phyloP scores from a whole-genome alignment of 2,888 invertebrate genomes.

The Polymixis lichenea region DNA sequence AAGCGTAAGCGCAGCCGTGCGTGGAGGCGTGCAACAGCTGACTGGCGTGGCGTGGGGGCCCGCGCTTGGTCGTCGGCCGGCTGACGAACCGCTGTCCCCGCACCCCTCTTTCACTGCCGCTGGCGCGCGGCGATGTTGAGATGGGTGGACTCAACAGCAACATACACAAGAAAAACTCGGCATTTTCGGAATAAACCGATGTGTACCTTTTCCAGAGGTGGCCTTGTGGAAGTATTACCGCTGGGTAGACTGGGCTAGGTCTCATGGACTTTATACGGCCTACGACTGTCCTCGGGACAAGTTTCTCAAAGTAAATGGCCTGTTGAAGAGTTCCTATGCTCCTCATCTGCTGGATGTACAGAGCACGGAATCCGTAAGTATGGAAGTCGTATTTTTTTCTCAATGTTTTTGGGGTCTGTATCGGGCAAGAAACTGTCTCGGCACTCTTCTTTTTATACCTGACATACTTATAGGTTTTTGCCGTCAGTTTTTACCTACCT shows the following conservation, averaged over 20 bases:
- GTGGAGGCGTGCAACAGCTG: too few relatives aligned
- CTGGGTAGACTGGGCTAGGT: constrained; percentile 86
- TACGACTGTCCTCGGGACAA: constrained; percentile 83
- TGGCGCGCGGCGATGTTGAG: too few relatives aligned
- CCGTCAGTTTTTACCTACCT: too few relatives aligned
- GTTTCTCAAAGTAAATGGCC: constrained; percentile 82
- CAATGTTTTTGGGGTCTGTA: neutral
- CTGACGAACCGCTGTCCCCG: too few relatives aligned
- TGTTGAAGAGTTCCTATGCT: constrained; percentile 83
- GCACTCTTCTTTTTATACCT: too few relatives aligned
- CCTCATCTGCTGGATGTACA: constrained; percentile 84
- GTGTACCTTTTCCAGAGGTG: constrained; percentile 73
- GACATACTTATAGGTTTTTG: too few relatives aligned
- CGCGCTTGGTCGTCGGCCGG: too few relatives aligned
- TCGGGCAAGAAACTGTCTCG: too few relatives aligned
- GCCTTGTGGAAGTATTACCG: constrained; percentile 84
- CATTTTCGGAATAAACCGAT: neutral
- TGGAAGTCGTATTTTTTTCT: neutral
- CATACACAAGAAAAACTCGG: neutral
- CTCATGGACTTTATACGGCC: constrained; percentile 82
- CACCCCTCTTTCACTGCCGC: too few relatives aligned
- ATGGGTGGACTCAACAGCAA: too few relatives aligned
- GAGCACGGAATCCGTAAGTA: constrained; percentile 84
- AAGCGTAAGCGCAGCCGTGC: too few relatives aligned
- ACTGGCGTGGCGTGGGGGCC: too few relatives aligned